These are phyloP conservation scores for Rhynchotus rufescens DNA, from an alignment of 2,797 vertebrate species.

Conservation along the genomic window DNA sequence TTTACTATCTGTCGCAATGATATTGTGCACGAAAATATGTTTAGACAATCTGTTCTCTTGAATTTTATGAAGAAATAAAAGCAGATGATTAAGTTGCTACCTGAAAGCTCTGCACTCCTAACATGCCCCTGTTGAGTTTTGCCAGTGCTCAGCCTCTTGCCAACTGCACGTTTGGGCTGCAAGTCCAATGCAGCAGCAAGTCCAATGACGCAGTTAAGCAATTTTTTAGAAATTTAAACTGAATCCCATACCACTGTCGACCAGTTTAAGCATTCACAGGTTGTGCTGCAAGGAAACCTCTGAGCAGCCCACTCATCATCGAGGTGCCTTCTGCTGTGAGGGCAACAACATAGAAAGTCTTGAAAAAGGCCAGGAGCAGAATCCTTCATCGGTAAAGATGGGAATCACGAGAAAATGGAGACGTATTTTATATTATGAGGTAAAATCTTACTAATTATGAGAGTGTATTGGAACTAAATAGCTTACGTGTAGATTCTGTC, in stretches of 20 bases:
- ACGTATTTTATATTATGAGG: background rate
- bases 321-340: background rate
- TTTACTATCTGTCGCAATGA: background rate
- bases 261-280: background rate
- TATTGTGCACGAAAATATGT: background rate
- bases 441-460: background rate
- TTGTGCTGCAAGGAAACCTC: background rate
- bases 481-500: background rate
- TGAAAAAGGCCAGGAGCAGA: background rate
- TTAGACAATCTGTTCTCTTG: background rate
- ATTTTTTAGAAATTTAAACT: background rate
- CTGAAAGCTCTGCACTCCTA: background rate
- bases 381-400: background rate
- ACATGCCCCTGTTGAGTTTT: background rate
- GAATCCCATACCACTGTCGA: background rate
- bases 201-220: rapidly evolving
- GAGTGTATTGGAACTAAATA: background rate
- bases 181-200: too few species aligned
- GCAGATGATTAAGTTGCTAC: background rate
- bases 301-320: background rate
- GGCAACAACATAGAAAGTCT: background rate
- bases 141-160: background rate
- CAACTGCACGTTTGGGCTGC: rapidly evolving
- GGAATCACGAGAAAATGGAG: background rate
- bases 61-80: constrained; percentile 35